Conservation (phyloP, 2,113 vertebrate species). For the Elephantulus edwardii region DNA sequence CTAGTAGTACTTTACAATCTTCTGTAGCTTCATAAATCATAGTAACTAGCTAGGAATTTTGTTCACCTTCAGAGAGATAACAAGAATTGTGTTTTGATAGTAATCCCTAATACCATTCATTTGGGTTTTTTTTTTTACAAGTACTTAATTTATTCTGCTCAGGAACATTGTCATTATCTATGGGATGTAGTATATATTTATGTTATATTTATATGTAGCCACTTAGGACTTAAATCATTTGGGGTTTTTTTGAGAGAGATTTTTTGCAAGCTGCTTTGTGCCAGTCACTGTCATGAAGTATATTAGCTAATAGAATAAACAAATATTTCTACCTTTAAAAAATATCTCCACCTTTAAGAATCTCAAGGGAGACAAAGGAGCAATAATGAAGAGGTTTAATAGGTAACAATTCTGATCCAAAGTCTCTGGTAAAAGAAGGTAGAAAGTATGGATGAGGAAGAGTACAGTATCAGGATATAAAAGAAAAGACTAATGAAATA, state of each 20-base stretch:
- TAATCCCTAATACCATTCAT: background rate
- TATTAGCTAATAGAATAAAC: background rate
- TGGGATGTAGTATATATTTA: background rate
- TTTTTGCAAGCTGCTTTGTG: background rate
- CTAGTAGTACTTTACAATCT: background rate
- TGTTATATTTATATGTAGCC: conserved; percentile 33
- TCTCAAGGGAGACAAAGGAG: background rate
- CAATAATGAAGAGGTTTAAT: background rate
- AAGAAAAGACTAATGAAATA: background rate
- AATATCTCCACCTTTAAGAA: background rate
- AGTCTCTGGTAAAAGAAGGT: background rate
- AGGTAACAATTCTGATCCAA: background rate
- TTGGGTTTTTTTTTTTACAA: background rate
- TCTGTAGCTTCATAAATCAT: background rate
- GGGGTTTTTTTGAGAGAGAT: background rate
- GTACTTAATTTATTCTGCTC: background rate
- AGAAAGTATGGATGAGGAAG: background rate
- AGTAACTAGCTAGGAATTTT: background rate
- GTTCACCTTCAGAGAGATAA: background rate
- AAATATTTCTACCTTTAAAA: background rate
- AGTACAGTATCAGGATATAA: background rate
- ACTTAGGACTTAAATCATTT: conserved; percentile 9
- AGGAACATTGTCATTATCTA: conserved; percentile 1
- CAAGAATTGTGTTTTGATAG: background rate
- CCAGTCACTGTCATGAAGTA: background rate